phyloP scores from a whole-genome alignment of 2,888 invertebrate genomes.

The Nemotelus pantherinus region DNA sequence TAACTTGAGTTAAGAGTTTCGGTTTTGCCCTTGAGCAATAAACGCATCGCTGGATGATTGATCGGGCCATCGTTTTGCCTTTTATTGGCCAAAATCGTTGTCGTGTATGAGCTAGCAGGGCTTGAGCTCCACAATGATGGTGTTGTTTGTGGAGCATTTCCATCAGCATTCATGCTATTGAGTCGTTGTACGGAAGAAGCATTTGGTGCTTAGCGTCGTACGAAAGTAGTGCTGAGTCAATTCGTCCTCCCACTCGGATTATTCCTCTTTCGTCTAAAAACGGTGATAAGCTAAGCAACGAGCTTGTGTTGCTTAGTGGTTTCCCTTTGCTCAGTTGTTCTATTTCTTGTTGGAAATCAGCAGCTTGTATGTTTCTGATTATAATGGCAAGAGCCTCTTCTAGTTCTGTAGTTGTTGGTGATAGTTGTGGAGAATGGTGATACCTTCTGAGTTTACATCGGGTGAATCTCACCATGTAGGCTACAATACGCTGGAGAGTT shows the following conservation, averaged over 20 bases:
- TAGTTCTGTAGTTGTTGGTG: neutral
- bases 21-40: neutral
- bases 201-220: conserved; percentile 53
- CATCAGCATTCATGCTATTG: conserved; percentile 43
- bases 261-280: conserved; percentile 45
- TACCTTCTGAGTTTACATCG: too few relatives aligned
- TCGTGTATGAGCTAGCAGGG: neutral
- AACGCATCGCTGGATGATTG: neutral
- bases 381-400: neutral
- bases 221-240: conserved; percentile 3
- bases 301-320: neutral
- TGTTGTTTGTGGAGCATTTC: neutral
- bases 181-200: conserved; percentile 52
- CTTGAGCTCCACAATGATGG: neutral
- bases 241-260: conserved; percentile 46
- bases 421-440: too few relatives aligned
- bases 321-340: neutral
- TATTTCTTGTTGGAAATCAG: neutral
- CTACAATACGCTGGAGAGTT: neutral
- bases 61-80: neutral
- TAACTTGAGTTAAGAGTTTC: too few relatives aligned
- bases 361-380: neutral
- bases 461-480: neutral
- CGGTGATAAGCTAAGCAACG: conserved; percentile 4
- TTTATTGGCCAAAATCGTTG: neutral